phyloP scores from a whole-genome alignment of 1,140 invertebrate genomes.

The Penaeus vannamei region DNA sequence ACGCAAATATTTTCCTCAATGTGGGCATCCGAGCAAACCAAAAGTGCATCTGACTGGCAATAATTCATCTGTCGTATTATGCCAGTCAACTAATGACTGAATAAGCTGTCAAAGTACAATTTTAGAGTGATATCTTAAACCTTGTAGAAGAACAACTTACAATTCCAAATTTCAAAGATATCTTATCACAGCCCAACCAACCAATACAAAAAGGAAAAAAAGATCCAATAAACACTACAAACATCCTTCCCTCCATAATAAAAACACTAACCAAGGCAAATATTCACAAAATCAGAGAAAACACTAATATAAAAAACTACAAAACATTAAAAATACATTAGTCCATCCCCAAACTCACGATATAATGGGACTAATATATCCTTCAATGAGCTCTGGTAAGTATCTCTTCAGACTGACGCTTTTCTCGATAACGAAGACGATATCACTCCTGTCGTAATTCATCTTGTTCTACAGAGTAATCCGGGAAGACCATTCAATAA shows the following conservation, averaged over 20 bases:
- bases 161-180: neutral
- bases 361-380: conserved; percentile 34
- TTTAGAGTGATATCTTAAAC: too few relatives aligned
- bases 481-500: too few relatives aligned
- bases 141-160: too few relatives aligned
- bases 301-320: neutral
- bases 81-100: too few relatives aligned
- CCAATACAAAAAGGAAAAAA: neutral
- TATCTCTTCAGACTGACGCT: conserved; percentile 51
- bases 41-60: too few relatives aligned
- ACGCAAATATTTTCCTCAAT: too few relatives aligned
- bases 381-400: conserved; percentile 48
- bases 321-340: too few relatives aligned
- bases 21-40: too few relatives aligned
- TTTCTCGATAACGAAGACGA: conserved; percentile 57
- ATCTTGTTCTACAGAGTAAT: neutral
- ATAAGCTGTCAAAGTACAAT: too few relatives aligned
- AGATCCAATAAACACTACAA: neutral
- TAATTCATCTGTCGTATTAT: too few relatives aligned
- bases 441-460: conserved; percentile 47
- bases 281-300: neutral
- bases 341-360: conserved; percentile 24
- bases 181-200: neutral
- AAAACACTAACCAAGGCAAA: neutral
- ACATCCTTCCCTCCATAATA: neutral